Evolutionary conservation across 2,113 vertebrate genomes (phyloP).

Genomic region (Pseudorhombus dupliciocellatus): DNA sequence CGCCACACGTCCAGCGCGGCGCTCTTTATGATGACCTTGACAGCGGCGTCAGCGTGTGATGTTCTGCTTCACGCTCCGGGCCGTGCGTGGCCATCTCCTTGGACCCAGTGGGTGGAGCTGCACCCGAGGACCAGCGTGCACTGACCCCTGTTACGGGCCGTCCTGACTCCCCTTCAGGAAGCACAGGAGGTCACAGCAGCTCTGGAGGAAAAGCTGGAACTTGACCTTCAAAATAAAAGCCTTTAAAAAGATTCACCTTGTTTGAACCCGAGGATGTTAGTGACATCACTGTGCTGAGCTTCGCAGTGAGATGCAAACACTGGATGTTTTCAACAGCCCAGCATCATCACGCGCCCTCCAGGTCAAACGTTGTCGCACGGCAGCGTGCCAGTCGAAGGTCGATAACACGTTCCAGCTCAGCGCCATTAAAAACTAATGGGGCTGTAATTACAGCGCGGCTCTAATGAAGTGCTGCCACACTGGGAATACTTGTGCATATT

Average conservation of each 20-base stretch:
- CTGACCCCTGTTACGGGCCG: constrained; percentile 72
- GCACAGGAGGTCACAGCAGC: constrained; percentile 27
- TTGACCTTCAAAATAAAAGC: neutral
- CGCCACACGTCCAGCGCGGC: constrained; percentile 51
- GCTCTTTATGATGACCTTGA: constrained; percentile 71
- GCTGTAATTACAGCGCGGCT: constrained; percentile 60
- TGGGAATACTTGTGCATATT: constrained; percentile 65
- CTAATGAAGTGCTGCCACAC: constrained; percentile 56
- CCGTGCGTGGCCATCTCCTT: constrained; percentile 53
- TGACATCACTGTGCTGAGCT: no score
- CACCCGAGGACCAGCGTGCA: constrained; percentile 42
- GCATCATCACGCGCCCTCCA: no score
- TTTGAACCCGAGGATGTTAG: no score
- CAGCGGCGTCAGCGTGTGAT: constrained; percentile 45
- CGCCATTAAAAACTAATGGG: constrained; percentile 62
- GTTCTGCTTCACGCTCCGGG: constrained; percentile 58
- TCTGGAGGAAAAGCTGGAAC: constrained; percentile 19
- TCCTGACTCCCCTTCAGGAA: constrained; percentile 55
- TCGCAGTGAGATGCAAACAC: no score
- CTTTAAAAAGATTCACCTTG: no score
- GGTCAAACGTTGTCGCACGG: no score
- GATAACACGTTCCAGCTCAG: constrained; percentile 36
- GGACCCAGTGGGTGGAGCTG: constrained; percentile 57
- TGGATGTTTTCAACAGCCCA: no score
- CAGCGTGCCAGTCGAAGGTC: constrained; percentile 27